A percentile compares a stretch with the other conserved stretches of the same genome.
These are phyloP conservation scores for Eupithecia tripunctaria DNA, from an alignment of 2,888 invertebrate genomes.

Conservation along the genomic window DNA sequence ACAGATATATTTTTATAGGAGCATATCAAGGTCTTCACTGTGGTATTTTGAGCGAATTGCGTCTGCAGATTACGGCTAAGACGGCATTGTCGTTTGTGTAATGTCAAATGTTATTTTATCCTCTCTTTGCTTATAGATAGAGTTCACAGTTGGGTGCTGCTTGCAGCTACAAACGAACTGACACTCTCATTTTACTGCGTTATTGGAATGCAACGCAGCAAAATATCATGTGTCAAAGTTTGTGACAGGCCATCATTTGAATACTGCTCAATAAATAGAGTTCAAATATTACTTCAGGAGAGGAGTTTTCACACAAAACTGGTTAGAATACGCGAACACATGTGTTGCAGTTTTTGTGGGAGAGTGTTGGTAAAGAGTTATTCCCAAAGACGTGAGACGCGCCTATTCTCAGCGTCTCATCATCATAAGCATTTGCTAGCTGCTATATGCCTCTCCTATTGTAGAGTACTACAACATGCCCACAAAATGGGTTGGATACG, in stretches of 20 bases:
- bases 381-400: neutral
- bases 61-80: slow-evolving; percentile 31
- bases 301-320: neutral
- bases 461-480: too few relatives aligned
- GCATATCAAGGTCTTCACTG: slow-evolving; percentile 33
- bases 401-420: neutral
- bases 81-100: slow-evolving; percentile 28
- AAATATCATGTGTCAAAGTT: slow-evolving; percentile 26
- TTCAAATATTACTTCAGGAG: neutral
- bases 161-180: neutral
- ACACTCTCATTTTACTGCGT: slow-evolving; percentile 13
- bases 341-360: neutral
- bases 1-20: slow-evolving; percentile 37
- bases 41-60: slow-evolving; percentile 37
- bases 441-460: too few relatives aligned
- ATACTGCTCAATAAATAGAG: slow-evolving; percentile 16
- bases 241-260: slow-evolving; percentile 26
- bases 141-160: slow-evolving; percentile 14
- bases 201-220: slow-evolving; percentile 21
- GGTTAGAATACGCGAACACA: neutral
- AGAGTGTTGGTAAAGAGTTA: neutral
- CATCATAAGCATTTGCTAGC: too few relatives aligned
- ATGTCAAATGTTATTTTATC: slow-evolving; percentile 22
- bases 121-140: neutral
- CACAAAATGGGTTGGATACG: too few relatives aligned